Conservation (phyloP, 1,140 invertebrate species). For the Zelostemma sp. region DNA sequence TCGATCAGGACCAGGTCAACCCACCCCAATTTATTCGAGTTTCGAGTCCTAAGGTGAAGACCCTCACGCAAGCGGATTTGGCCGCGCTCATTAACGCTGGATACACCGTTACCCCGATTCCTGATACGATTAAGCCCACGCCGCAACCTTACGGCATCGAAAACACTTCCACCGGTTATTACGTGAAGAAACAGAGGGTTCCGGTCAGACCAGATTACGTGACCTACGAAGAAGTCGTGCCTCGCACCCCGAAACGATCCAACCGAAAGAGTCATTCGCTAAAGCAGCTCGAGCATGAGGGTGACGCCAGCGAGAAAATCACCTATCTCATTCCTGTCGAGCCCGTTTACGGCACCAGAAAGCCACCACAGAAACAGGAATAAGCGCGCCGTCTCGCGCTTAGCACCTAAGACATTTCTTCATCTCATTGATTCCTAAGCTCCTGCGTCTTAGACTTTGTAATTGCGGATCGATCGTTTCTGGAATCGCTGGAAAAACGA, state of each 20-base stretch:
- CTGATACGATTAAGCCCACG: constrained; percentile 48
- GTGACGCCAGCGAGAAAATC: constrained; percentile 60
- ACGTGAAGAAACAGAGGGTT: constrained; percentile 59
- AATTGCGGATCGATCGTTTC: neutral
- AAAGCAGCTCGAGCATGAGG: constrained; percentile 54
- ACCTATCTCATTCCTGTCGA: constrained; percentile 65
- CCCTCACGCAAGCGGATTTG: constrained; percentile 62
- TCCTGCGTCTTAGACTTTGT: constrained; percentile 28
- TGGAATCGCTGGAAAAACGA: neutral
- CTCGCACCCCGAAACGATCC: constrained; percentile 52
- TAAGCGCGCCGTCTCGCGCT: constrained; percentile 14
- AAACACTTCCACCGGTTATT: constrained; percentile 53
- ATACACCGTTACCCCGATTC: constrained; percentile 62
- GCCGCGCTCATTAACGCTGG: constrained; percentile 62
- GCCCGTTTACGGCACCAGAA: constrained; percentile 56
- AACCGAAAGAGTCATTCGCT: constrained; percentile 59
- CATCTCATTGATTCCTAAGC: constrained; percentile 41
- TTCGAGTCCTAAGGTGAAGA: constrained; percentile 51
- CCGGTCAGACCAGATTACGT: constrained; percentile 58
- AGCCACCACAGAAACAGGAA: constrained; percentile 44
- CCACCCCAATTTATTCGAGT: constrained; percentile 51
- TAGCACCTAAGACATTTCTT: constrained; percentile 40
- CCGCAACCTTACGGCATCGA: constrained; percentile 47
- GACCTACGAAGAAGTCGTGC: constrained; percentile 54
- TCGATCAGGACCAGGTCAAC: constrained; percentile 54